Percentiles rank a stretch among this genome's conserved stretches.
Evolutionary conservation across 2,113 vertebrate genomes (phyloP).

Genomic region (Ictalurus punctatus): DNA sequence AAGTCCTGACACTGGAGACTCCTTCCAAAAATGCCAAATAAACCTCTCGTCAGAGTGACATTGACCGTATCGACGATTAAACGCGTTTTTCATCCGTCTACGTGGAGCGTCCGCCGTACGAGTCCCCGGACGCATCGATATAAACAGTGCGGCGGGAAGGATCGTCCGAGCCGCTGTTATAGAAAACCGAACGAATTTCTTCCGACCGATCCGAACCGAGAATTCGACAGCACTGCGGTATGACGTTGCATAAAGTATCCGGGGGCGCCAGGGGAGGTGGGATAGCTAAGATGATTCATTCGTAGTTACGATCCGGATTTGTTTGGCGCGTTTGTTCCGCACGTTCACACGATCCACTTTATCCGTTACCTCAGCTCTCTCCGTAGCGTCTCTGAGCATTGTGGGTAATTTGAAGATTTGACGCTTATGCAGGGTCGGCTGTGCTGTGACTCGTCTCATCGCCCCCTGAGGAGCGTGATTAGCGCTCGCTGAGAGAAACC

Average conservation of each 20-base stretch:
- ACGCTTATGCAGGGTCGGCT: conserved; percentile 44
- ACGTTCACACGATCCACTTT: background rate
- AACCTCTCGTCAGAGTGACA: background rate
- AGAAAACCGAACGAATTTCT: background rate
- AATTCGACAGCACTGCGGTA: background rate
- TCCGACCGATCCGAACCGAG: background rate
- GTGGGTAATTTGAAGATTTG: conserved; percentile 59
- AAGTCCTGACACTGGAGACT: background rate
- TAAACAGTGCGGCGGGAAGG: background rate
- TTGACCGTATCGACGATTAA: background rate
- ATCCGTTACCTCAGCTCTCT: conserved; percentile 1
- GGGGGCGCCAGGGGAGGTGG: background rate
- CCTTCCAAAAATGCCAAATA: background rate
- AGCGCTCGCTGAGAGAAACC: conserved; percentile 16
- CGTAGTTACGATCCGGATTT: background rate
- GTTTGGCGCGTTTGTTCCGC: background rate
- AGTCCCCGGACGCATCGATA: background rate
- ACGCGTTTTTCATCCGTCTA: background rate
- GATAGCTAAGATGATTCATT: background rate
- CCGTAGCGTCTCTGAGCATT: conserved; percentile 17
- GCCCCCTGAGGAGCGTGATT: conserved; percentile 51
- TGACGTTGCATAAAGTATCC: background rate
- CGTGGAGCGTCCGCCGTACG: too few relatives aligned
- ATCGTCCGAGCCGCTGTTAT: background rate
- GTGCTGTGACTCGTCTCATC: conserved; percentile 46